Evolutionary conservation across 2,113 vertebrate species (phyloP).

Genomic region (Arvicanthis niloticus): DNA sequence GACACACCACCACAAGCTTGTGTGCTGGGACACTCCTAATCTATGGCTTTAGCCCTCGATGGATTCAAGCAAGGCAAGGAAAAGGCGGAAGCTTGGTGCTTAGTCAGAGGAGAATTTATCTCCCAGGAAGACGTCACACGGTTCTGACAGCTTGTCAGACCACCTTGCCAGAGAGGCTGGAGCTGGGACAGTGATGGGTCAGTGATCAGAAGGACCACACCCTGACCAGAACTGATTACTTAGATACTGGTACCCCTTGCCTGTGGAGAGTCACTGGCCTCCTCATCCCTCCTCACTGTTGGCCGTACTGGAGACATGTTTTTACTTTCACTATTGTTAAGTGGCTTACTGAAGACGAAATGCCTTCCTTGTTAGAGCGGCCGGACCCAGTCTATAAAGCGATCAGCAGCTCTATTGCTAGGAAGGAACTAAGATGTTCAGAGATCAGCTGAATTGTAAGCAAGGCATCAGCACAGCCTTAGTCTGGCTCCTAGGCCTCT

Average conservation of each 20-base stretch:
- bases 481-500: background rate
- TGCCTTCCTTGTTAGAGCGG: too few relatives aligned
- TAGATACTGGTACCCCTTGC: background rate
- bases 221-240: background rate
- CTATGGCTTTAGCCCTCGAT: background rate
- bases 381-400: background rate
- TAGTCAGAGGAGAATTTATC: background rate
- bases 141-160: background rate
- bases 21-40: background rate
- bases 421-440: background rate
- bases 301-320: background rate
- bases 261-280: background rate
- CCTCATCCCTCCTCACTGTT: background rate
- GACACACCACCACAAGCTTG: background rate
- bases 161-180: background rate
- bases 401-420: background rate
- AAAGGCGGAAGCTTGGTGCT: background rate
- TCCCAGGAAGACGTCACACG: background rate
- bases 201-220: background rate
- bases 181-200: background rate
- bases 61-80: background rate
- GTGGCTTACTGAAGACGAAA: background rate
- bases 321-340: background rate
- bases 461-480: background rate
- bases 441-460: background rate